phyloP scores from a whole-genome alignment of 1,140 invertebrate genomes.

The Drosophila santomea region DNA sequence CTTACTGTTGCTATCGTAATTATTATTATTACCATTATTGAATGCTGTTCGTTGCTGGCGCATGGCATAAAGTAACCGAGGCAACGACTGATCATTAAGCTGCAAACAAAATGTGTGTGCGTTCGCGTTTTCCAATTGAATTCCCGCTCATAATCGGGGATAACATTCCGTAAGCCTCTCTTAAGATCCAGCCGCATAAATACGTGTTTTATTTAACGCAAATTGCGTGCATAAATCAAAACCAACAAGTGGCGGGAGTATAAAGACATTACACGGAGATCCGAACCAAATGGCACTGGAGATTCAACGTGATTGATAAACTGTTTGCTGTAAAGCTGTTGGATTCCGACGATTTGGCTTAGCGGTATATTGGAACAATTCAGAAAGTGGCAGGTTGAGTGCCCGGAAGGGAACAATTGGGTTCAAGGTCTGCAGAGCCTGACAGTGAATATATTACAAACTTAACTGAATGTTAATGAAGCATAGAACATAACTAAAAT shows the following conservation, averaged over 20 bases:
- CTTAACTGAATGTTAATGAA: background rate
- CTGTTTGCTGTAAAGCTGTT: background rate
- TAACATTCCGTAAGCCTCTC: slow-evolving; percentile 57
- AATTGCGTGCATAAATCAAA: slow-evolving; percentile 71
- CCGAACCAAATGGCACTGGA: background rate
- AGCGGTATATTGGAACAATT: background rate
- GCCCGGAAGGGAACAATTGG: background rate
- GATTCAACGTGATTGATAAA: slow-evolving; percentile 45
- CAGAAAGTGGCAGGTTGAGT: background rate
- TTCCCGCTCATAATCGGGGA: slow-evolving; percentile 58
- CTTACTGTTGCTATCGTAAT: slow-evolving; percentile 64
- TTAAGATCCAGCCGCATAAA: slow-evolving; percentile 33
- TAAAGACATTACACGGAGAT: slow-evolving; percentile 1
- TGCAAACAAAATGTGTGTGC: slow-evolving; percentile 59
- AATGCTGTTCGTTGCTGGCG: slow-evolving; percentile 39
- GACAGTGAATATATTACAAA: background rate
- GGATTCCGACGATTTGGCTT: background rate
- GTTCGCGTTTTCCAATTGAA: slow-evolving; percentile 60
- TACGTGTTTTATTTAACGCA: slow-evolving; percentile 55
- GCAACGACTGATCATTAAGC: slow-evolving; percentile 70
- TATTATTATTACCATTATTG: slow-evolving; percentile 44
- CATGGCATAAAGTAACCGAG: slow-evolving; percentile 66
- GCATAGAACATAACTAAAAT: background rate
- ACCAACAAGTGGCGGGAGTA: slow-evolving; percentile 46
- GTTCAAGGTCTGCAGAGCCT: background rate